Conservation (phyloP, 2,888 invertebrate genomes). For the Bursaphelenchus okinawaensis region DNA sequence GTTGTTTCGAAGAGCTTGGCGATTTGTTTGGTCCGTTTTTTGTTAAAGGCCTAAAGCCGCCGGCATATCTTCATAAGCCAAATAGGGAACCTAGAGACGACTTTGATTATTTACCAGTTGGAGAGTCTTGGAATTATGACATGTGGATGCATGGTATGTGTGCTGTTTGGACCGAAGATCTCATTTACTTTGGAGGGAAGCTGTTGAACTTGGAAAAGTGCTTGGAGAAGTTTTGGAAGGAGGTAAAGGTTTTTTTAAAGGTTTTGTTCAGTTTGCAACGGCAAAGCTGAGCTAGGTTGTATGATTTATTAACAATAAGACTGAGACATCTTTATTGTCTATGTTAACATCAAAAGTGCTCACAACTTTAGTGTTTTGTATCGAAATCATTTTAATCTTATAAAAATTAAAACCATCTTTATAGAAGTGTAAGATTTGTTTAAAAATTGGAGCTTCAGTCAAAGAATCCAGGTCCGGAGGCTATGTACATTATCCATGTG, state of each 20-base stretch:
- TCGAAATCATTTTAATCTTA: not conserved
- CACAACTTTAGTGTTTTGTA: not conserved
- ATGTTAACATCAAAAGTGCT: too few species aligned
- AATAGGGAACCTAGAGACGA: not conserved
- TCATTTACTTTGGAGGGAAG: slow-evolving; percentile 12
- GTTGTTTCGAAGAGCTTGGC: slow-evolving; percentile 12
- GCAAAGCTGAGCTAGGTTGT: too few species aligned
- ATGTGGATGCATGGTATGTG: slow-evolving; percentile 19
- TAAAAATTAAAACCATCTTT: not conserved
- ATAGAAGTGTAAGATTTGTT: slow-evolving; percentile 6
- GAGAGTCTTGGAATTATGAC: slow-evolving; percentile 4
- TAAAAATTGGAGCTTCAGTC: slow-evolving; percentile 9
- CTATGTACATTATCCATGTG: slow-evolving; percentile 12
- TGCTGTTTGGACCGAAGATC: slow-evolving; percentile 16
- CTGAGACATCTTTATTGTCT: too few species aligned
- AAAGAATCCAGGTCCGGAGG: not conserved
- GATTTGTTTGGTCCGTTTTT: slow-evolving; percentile 21
- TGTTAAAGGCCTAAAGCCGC: not conserved
- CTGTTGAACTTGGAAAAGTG: slow-evolving; percentile 12
- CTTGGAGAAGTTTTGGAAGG: slow-evolving; percentile 14
- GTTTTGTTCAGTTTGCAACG: too few species aligned
- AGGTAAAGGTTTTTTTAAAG: slow-evolving; percentile 3
- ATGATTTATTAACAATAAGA: too few species aligned
- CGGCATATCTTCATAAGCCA: slow-evolving; percentile 7
- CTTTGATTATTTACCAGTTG: not conserved